Evolutionary conservation across 2,797 vertebrate species (phyloP).

Genomic region (Microcaecilia unicolor): DNA sequence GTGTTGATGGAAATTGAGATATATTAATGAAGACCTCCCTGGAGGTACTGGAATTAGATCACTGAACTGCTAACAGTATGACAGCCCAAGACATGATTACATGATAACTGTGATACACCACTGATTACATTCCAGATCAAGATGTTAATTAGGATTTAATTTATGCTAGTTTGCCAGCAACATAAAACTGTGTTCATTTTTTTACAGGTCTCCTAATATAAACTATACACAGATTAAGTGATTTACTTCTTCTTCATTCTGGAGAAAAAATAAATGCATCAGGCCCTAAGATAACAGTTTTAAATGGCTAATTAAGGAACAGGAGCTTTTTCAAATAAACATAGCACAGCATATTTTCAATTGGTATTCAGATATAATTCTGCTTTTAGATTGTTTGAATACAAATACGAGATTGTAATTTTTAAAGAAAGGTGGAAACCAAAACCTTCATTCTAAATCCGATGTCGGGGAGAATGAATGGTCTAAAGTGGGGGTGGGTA

Average conservation of each 20-base stretch:
- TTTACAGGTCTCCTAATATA: background rate
- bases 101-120: background rate
- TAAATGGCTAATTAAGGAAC: background rate
- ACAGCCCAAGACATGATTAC: background rate
- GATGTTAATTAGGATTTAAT: conserved; percentile 8
- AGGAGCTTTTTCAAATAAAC: background rate
- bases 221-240: background rate
- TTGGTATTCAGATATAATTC: background rate
- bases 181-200: fast-evolving
- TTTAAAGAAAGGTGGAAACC: no score
- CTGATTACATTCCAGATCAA: conserved; percentile 1
- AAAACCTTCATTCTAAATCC: no score
- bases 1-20: background rate
- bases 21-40: background rate
- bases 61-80: background rate
- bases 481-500: no score
- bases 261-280: no score
- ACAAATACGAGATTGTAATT: no score
- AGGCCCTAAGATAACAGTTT: background rate
- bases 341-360: background rate
- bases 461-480: no score
- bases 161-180: background rate
- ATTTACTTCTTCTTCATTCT: no score
- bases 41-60: background rate
- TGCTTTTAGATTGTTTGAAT: no score